phyloP scores from a whole-genome alignment of 2,113 vertebrate species.

The Anarrhichthys ocellatus region DNA sequence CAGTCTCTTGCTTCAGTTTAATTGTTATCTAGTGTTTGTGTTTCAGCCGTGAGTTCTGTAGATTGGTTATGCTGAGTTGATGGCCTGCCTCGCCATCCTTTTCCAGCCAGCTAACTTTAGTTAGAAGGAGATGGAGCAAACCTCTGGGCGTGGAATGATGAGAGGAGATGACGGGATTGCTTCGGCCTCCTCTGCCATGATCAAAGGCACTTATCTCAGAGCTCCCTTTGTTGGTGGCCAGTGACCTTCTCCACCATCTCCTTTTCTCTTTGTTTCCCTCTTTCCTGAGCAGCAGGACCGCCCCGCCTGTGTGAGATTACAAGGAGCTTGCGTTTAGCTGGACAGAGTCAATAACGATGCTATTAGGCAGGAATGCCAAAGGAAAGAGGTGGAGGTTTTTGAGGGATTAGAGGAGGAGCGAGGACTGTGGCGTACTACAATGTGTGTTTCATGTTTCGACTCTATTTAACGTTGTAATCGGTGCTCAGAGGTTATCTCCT shows the following conservation, averaged over 20 bases:
- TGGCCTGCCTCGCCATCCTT: not conserved
- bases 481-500: conserved; percentile 43
- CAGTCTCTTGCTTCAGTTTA: not conserved
- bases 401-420: conserved; percentile 57
- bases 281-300: conserved; percentile 49
- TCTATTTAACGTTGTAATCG: conserved; percentile 59
- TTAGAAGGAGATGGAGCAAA: conserved; percentile 43
- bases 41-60: not conserved
- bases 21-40: conserved; percentile 9
- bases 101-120: conserved; percentile 34
- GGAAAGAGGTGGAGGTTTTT: conserved; percentile 65
- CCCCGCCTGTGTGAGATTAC: conserved; percentile 79
- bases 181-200: conserved; percentile 54
- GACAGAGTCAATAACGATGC: conserved; percentile 83
- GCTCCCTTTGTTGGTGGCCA: conserved; percentile 50
- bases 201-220: conserved; percentile 72
- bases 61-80: not conserved
- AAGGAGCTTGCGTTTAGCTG: conserved; percentile 76
- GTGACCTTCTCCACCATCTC: conserved; percentile 29
- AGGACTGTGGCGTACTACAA: conserved; percentile 60
- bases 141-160: conserved; percentile 48
- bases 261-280: conserved; percentile 62
- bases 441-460: conserved; percentile 66
- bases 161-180: conserved; percentile 55
- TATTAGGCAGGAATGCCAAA: conserved; percentile 84